These are phyloP conservation scores for Mamestra configurata DNA, from an alignment of 1,140 invertebrate genomes.

Conservation along the genomic window DNA sequence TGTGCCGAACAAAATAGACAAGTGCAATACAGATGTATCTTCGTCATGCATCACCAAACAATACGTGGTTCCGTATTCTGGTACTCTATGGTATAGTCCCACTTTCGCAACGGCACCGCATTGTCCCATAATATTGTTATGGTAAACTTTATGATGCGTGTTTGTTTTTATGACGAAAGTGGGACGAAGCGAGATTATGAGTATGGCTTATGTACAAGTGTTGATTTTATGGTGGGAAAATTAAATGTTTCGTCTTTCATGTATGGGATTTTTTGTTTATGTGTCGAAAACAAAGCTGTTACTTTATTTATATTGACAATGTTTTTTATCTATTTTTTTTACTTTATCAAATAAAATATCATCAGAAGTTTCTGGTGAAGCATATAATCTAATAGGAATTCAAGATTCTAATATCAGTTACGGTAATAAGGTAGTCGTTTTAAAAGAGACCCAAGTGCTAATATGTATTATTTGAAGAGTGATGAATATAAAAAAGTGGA, in stretches of 20 bases:
- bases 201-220: conserved; percentile 33
- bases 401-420: not conserved
- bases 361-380: not conserved
- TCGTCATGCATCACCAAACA: conserved; percentile 44
- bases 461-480: too few relatives aligned
- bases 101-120: conserved; percentile 67
- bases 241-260: conserved; percentile 9
- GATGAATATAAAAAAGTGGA: too few relatives aligned
- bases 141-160: conserved; percentile 64
- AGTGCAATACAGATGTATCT: conserved; percentile 31
- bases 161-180: conserved; percentile 70
- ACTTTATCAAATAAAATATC: too few relatives aligned
- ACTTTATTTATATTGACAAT: too few relatives aligned
- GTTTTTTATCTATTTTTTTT: too few relatives aligned
- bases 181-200: conserved; percentile 66
- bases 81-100: conserved; percentile 45
- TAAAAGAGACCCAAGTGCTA: not conserved
- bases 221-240: conserved; percentile 67
- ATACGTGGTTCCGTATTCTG: not conserved
- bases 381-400: not conserved
- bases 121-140: conserved; percentile 73
- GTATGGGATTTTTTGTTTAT: conserved; percentile 4
- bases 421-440: not conserved
- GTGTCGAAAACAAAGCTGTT: not conserved
- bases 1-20: not conserved